Conservation (phyloP, 30 jellyfish, hydroid and myxozoan species). For the Mastigias papua region DNA sequence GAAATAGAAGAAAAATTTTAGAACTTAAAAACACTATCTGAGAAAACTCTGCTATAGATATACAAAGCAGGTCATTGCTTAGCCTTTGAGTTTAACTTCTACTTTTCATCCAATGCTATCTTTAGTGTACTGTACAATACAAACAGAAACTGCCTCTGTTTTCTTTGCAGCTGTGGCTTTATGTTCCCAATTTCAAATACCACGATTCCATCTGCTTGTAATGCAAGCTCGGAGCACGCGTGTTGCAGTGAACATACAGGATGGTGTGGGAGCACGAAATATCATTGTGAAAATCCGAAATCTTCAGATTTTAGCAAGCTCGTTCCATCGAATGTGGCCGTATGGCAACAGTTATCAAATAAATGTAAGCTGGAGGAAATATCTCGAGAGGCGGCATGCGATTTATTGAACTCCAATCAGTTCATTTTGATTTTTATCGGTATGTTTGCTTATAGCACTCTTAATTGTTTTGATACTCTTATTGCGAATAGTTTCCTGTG, state of each 20-base stretch:
- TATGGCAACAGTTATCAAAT: slow-evolving; percentile 51
- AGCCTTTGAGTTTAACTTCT: no score
- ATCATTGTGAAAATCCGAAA: slow-evolving; percentile 53
- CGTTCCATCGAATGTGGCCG: slow-evolving; percentile 50
- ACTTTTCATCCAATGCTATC: no score
- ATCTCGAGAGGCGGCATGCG: slow-evolving; percentile 52
- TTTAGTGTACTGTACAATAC: no score
- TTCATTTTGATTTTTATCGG: slow-evolving; percentile 66
- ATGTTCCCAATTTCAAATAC: slow-evolving; percentile 44
- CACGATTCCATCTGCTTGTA: slow-evolving; percentile 62
- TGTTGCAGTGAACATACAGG: slow-evolving; percentile 79
- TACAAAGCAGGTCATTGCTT: no score
- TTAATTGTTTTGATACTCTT: no score
- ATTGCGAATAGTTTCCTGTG: no score
- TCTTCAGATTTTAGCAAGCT: slow-evolving; percentile 32
- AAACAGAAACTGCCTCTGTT: not conserved
- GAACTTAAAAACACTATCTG: no score
- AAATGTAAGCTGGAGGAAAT: slow-evolving; percentile 39
- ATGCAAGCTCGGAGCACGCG: slow-evolving; percentile 19
- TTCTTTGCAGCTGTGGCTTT: slow-evolving; percentile 73
- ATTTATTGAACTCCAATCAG: slow-evolving; percentile 21
- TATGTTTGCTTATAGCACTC: slow-evolving; percentile 19
- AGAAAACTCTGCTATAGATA: no score
- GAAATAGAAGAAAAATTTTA: no score
- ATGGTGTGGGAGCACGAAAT: slow-evolving; percentile 78